Conservation (phyloP, 2,797 vertebrate species). For the Squalus acanthias region DNA sequence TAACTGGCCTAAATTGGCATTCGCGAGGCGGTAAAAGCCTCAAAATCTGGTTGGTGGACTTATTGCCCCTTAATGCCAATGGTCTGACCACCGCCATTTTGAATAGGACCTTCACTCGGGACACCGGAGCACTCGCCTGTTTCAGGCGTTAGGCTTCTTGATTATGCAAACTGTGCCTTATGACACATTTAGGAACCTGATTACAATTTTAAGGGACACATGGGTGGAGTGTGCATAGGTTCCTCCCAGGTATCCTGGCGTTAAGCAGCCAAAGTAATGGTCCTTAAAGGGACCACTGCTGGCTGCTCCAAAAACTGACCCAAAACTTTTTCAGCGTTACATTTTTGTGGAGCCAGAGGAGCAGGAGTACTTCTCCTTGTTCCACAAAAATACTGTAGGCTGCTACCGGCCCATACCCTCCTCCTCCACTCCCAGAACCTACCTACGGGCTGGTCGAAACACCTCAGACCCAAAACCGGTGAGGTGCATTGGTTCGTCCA, state of each 20-base stretch:
- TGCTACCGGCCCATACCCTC: neutral
- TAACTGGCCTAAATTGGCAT: neutral
- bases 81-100: neutral
- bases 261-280: neutral
- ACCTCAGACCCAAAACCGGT: neutral
- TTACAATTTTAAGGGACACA: neutral
- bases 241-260: neutral
- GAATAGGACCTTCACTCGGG: neutral
- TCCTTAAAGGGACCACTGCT: neutral
- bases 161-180: neutral
- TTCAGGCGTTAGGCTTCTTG: neutral
- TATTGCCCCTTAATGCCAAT: neutral
- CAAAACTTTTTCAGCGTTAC: neutral
- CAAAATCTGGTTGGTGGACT: neutral
- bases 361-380: neutral
- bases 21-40: neutral
- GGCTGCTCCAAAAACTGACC: neutral
- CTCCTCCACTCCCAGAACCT: neutral
- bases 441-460: neutral
- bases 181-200: neutral
- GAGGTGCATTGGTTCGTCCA: neutral
- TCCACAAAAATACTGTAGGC: neutral
- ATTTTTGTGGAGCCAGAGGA: neutral
- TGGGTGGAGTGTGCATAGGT: neutral
- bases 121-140: neutral